phyloP scores from a whole-genome alignment of 2,113 vertebrate species.

The Calypte anna region DNA sequence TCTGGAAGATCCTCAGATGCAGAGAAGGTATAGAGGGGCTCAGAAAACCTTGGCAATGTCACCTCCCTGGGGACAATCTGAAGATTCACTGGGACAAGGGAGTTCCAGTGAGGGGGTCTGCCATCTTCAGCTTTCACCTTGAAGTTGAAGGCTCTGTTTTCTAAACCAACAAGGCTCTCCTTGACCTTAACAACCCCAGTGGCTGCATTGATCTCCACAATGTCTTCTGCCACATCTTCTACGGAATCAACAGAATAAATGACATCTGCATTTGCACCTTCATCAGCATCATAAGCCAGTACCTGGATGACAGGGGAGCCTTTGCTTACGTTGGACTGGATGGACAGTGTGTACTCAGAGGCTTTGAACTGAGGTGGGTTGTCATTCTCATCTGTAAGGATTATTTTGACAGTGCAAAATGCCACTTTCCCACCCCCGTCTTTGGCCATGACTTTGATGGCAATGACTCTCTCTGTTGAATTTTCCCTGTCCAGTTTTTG shows the following conservation, averaged over 20 bases:
- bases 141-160: slow-evolving; percentile 92
- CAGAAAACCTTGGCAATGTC: slow-evolving; percentile 91
- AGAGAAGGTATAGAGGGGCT: slow-evolving; percentile 93
- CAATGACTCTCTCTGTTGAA: slow-evolving; percentile 90
- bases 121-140: slow-evolving; percentile 93
- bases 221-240: slow-evolving; percentile 83
- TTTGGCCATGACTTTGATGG: slow-evolving; percentile 96
- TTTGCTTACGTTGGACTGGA: slow-evolving; percentile 91
- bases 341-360: slow-evolving; percentile 88
- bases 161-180: slow-evolving; percentile 88
- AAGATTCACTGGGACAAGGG: slow-evolving; percentile 87
- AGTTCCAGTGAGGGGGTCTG: slow-evolving; percentile 89
- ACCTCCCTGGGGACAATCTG: slow-evolving; percentile 91
- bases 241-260: slow-evolving; percentile 89
- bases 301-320: slow-evolving; percentile 91
- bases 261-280: slow-evolving; percentile 94
- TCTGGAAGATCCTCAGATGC: slow-evolving; percentile 89
- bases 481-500: slow-evolving; percentile 94
- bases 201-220: slow-evolving; percentile 92
- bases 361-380: slow-evolving; percentile 93
- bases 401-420: slow-evolving; percentile 95
- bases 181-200: slow-evolving; percentile 91
- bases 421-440: slow-evolving; percentile 94
- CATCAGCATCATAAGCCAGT: slow-evolving; percentile 94
- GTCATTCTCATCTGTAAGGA: slow-evolving; percentile 96